These are phyloP conservation scores for Heliconius charithonia DNA, from an alignment of 2,888 invertebrate genomes.

Conservation along the genomic window DNA sequence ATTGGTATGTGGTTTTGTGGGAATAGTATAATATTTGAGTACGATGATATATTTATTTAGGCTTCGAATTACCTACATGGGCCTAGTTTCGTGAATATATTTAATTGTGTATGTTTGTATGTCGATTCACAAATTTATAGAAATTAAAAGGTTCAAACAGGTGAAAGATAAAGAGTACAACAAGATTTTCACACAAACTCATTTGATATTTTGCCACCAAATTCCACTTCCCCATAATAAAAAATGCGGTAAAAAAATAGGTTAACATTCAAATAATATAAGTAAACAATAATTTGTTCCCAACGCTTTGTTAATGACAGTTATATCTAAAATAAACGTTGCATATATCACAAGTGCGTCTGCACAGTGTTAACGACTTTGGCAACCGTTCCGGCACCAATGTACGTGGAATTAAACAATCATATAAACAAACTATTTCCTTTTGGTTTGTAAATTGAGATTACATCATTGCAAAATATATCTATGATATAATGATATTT, in stretches of 20 bases:
- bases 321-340: constrained; percentile 48
- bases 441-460: constrained; percentile 55
- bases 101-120: too few species aligned
- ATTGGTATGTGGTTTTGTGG: too few species aligned
- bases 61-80: too few species aligned
- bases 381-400: constrained; percentile 64
- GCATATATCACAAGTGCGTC: constrained; percentile 70
- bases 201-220: background rate
- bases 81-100: too few species aligned
- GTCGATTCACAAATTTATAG: too few species aligned
- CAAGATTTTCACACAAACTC: too few species aligned
- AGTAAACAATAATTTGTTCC: constrained; percentile 8
- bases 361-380: constrained; percentile 76
- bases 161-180: too few species aligned
- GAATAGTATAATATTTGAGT: too few species aligned
- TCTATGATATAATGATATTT: background rate
- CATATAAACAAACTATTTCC: constrained; percentile 71
- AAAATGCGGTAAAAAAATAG: background rate
- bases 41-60: too few species aligned
- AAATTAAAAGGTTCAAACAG: too few species aligned
- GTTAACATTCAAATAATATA: background rate
- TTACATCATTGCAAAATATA: constrained; percentile 53
- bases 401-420: constrained; percentile 64
- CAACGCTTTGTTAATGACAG: constrained; percentile 31
- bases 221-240: background rate